Base-by-base conservation (phyloP, 35 echinoderm and acorn worm species). In the Anneissia japonica region DNA sequence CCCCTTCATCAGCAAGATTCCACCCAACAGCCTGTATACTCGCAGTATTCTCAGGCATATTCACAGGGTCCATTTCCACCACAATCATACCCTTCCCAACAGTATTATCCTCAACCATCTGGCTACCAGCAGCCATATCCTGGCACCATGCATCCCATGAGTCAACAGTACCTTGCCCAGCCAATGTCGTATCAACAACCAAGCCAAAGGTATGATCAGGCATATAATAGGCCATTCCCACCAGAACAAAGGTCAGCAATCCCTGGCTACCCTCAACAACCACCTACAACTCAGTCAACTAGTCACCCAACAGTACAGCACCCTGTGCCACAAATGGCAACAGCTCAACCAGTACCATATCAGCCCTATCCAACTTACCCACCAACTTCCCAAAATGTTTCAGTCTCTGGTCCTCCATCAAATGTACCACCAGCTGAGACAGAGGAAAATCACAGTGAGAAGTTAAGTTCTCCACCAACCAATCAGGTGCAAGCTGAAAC, bases 1-100 rank as follows among this genome's bases (percentile, higher is more conserved):
- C 96, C 96, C 3, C 87, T 94, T 41, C 88, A 88, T 38, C 91
- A 90, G 29, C 73, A 86, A 38, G 89, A 88, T 37, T 79, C 89
- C 13, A 77, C 81, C 0, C 92, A 91, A 35, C 84, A 81, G 35
- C 89, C 86, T 34, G 73, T 90, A 77, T 93, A 85, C 82, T 86
- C 90, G 78, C 85, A 88, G 39, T 89, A 88, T 39, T 79, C 92
- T 33, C 89, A 91, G 79, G 45, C 90, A 26, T 90, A 92, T 45
- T 88, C 84, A 26, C 91, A 97, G 79, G 51, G 76, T 17, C 75
- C 43, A 33, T 82, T 77, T 46, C 64, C 82, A 36, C 75, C 83
- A 37, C 87, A 89, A 72, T 36, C 46, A 35, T 89, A 89, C n/a
- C 77, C 86, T 41, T 17, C 46, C 26, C 90, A 97, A 46, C 94